A percentile compares a stretch with the other conserved stretches of the same genome.
Evolutionary conservation across 2,888 invertebrate species (phyloP).

Genomic region (Erebia aethiops): DNA sequence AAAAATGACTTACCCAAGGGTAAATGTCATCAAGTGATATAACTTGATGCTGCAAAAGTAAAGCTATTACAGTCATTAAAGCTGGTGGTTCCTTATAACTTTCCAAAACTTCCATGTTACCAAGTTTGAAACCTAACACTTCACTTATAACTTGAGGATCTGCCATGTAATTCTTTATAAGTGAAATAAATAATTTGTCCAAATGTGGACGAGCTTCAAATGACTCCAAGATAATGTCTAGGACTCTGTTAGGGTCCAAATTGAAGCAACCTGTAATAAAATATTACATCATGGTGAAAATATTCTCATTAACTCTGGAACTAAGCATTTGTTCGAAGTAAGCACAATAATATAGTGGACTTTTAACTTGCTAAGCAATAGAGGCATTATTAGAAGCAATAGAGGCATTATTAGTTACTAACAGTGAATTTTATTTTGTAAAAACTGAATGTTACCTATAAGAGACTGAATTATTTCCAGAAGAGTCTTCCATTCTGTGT

Average conservation of each 20-base stretch:
- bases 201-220: conserved; percentile 94
- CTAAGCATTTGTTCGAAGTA: too few species aligned
- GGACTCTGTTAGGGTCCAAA: conserved; percentile 98
- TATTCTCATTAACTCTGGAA: too few species aligned
- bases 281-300: background rate
- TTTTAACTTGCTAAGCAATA: too few species aligned
- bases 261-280: conserved; percentile 95
- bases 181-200: conserved; percentile 91
- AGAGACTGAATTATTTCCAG: conserved; percentile 96
- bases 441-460: conserved; percentile 85
- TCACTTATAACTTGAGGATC: conserved; percentile 93
- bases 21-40: conserved; percentile 94
- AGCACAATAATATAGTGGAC: too few species aligned
- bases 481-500: conserved; percentile 85
- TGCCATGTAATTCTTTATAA: conserved; percentile 92
- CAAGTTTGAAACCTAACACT: conserved; percentile 96
- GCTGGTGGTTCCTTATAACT: conserved; percentile 88
- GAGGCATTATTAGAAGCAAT: conserved; percentile 20
- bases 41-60: conserved; percentile 93
- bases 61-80: conserved; percentile 94
- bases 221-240: conserved; percentile 97
- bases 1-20: conserved; percentile 87
- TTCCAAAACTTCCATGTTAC: conserved; percentile 84
- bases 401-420: conserved; percentile 1
- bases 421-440: background rate